Evolutionary conservation across 2,797 vertebrate genomes (phyloP), one percentile per base, ranked within the genome.

Genomic region (Sus cebifrons): DNA sequence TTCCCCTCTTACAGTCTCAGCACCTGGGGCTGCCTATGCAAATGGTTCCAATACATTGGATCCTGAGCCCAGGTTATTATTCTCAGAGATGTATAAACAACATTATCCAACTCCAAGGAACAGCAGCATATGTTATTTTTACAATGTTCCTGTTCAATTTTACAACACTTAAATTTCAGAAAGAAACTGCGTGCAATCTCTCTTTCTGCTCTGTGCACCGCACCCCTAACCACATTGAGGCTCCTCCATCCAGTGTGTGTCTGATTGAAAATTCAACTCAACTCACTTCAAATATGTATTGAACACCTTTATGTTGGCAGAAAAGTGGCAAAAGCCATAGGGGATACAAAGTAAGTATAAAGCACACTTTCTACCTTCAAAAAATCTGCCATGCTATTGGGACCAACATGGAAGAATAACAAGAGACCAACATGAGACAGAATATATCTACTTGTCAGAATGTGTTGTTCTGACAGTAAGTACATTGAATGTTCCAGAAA

Each of bases 251-350:
- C 79, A 81, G 82, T 21, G 0, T 49, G 40, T 65, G 62, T 94
- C 75, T 97, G 74, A 97, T 89, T 95, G 93, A 96, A 96, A 97
- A 97, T 95, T 95, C 97, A 97, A 58, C 96, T 97, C 97, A 97
- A 79, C 92, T 94, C 91, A 94, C 96, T 96, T 98, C 97, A 97
- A 91, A 97, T 96, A 91, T 49, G 23, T 91, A 86, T 78, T 62
- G 96, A 97, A 86, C 68, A 93, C 86, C 96, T 97, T 97, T 74
- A 97, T 96, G 93, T 97, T 71, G 58, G 75, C 95, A 96, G 86
- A 84, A 91, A 96, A 96, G 95, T 90, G 58, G 77, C 78, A 68
- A 96, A 96, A 96, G 86, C 96, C 93, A 97, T 52, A 92, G 94
- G 95, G 91, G 83, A 96, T 96, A 96, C 96, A 95, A 97, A 96